Evolutionary conservation across 2,113 vertebrate genomes (phyloP), one percentile per base, ranked within the genome.

Genomic region (Perca flavescens): DNA sequence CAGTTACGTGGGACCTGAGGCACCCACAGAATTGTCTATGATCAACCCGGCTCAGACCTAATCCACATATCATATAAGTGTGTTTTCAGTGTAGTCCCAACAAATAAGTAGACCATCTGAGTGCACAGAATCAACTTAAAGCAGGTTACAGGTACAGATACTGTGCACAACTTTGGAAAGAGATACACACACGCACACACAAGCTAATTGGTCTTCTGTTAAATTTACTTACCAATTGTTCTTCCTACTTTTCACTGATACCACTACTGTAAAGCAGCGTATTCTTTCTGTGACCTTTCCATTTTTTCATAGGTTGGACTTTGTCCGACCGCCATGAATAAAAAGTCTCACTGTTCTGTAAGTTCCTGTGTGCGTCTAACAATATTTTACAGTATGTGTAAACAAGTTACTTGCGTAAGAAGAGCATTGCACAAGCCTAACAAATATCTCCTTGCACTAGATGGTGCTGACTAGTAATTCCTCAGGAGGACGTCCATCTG

Each of bases 241-340:
- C 21, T 14, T 66, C 52, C 14, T 34, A 22, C 36, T 22, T 36
- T 36, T 34, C 52, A n/a, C 22, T 43, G 12, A 9, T 50, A 40
- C 25, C 6, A 4, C 49, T n/a, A 11, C 34, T 66, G 62, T 21
- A 56, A 21, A 61, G 54, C 62, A 68, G 46, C 66, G 43, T 43
- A 14, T 15, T 72, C 19, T 28, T 16, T 17, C 64, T 16, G 9
- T 85, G 62, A 69, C 83, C 70, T 76, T 80, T 64, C 0, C 7
- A 2, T 47, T 61, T 46, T 75, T 62, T 71, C 57, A 28, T 25
- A 63, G 28, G 28, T 36, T 82, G 6, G 52, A 49, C 61, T 53
- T 53, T 53, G 19, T 53, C 54, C 28, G 15, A n/a, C 36, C n/a
- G 16, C 46, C 22, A 25, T 34, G 40, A 19, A 46, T 62, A 31